Conservation (phyloP, 2,888 invertebrate genomes). For the Phasia obesa region DNA sequence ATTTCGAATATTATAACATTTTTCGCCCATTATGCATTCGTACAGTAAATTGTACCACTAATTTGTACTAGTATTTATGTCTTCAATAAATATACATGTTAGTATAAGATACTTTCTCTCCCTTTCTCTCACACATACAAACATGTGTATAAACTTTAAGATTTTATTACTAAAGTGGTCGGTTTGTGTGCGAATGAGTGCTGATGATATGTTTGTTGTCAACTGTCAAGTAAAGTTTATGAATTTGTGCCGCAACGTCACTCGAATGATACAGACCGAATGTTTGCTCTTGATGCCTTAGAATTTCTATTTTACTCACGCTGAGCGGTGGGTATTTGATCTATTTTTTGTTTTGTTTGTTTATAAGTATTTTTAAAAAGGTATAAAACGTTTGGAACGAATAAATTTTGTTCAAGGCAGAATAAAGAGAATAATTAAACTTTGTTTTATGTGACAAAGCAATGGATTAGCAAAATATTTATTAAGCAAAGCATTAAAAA, state of each 20-base stretch:
- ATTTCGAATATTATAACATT: not conserved
- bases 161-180: constrained; percentile 26
- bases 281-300: constrained; percentile 19
- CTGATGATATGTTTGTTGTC: constrained; percentile 47
- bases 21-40: not conserved
- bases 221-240: constrained; percentile 10
- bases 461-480: no score
- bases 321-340: not conserved
- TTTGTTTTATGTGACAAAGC: no score
- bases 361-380: not conserved
- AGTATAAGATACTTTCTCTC: not conserved
- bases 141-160: no score
- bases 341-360: not conserved
- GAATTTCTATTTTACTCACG: not conserved
- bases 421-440: no score
- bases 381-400: not conserved
- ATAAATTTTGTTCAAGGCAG: not conserved
- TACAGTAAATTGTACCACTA: not conserved
- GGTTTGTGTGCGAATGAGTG: constrained; percentile 3
- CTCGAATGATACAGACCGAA: not conserved
- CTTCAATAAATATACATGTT: not conserved
- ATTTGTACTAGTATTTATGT: not conserved
- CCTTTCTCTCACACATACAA: not conserved
- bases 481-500: no score
- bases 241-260: constrained; percentile 4